Conservation (phyloP, 2,888 invertebrate genomes). For the Drosophila anceps region DNA sequence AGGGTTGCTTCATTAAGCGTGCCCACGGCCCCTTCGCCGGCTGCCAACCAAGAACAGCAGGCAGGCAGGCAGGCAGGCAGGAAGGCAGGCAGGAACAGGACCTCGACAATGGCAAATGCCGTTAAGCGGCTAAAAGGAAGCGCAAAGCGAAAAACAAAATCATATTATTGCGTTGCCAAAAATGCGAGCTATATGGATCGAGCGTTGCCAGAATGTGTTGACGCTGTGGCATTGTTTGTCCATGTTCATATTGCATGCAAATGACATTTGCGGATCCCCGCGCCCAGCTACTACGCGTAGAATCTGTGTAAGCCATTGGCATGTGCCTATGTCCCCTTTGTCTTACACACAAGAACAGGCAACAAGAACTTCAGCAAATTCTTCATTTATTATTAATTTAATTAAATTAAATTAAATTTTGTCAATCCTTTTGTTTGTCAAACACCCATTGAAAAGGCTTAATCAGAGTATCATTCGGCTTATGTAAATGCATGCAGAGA, state of each 20-base stretch:
- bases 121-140: slow-evolving; percentile 49
- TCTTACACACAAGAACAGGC: slow-evolving; percentile 20
- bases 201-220: slow-evolving; percentile 28
- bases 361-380: slow-evolving; percentile 30
- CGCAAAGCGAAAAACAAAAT: slow-evolving; percentile 56
- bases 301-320: slow-evolving; percentile 7
- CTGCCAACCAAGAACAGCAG: neutral
- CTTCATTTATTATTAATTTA: slow-evolving; percentile 22
- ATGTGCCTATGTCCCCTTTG: slow-evolving; percentile 31
- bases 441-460: neutral
- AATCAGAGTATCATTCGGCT: neutral
- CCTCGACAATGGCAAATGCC: slow-evolving; percentile 49
- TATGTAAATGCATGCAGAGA: neutral
- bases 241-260: slow-evolving; percentile 50
- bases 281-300: neutral
- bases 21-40: slow-evolving; percentile 32
- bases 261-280: slow-evolving; percentile 48
- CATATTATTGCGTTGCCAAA: slow-evolving; percentile 71
- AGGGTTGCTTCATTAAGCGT: slow-evolving; percentile 78
- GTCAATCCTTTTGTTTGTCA: slow-evolving; percentile 6
- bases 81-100: slow-evolving; percentile 3
- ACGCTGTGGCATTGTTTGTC: slow-evolving; percentile 42
- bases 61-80: neutral
- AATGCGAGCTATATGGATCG: slow-evolving; percentile 34
- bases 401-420: slow-evolving; percentile 44